Conservation (phyloP, 2,113 vertebrate species). For the Brienomyrus brachyistius region DNA sequence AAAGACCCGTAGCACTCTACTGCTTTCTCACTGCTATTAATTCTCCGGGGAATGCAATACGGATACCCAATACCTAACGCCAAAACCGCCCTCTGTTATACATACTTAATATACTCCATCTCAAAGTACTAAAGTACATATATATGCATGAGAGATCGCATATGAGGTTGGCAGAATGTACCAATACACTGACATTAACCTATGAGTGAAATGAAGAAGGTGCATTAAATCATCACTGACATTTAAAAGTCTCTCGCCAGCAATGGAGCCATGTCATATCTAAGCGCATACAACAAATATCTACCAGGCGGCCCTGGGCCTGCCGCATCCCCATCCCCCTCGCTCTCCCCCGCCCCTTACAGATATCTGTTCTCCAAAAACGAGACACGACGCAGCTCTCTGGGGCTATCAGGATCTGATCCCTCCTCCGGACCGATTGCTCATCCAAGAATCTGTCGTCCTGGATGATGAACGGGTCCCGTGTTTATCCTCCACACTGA, state of each 20-base stretch:
- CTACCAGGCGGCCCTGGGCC: not conserved
- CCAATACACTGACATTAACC: not conserved
- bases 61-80: not conserved
- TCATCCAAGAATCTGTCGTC: not conserved
- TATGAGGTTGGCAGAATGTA: not conserved
- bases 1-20: not conserved
- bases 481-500: conserved; percentile 2
- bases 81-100: not conserved
- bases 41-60: not conserved
- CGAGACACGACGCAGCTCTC: not conserved
- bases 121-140: not conserved
- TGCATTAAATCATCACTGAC: not conserved
- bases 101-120: not conserved
- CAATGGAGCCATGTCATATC: not conserved
- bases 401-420: not conserved
- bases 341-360: not conserved
- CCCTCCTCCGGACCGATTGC: not conserved
- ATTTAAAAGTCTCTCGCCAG: not conserved
- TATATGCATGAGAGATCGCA: not conserved
- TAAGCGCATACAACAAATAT: not conserved
- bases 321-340: not conserved
- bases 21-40: not conserved
- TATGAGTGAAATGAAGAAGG: not conserved
- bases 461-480: not conserved
- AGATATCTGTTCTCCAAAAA: not conserved